Evolutionary conservation across 64 coral and sea anemone species (phyloP).

Genomic region (Exaiptasia diaphana): DNA sequence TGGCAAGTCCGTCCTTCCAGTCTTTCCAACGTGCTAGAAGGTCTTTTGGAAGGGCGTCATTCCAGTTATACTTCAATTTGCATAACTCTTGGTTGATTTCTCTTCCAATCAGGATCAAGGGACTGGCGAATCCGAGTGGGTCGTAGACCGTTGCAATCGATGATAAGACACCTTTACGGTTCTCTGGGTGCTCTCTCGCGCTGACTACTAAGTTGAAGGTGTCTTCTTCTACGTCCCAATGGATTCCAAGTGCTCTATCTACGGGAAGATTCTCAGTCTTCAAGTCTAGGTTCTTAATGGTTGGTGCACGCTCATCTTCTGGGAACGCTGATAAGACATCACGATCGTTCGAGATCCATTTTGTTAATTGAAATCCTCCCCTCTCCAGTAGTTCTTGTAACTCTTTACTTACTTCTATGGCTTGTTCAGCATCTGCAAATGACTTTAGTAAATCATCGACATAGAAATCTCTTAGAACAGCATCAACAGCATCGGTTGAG

Average conservation of each 20-base stretch:
- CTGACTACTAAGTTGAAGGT: slow-evolving; percentile 17
- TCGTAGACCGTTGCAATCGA: slow-evolving; percentile 45
- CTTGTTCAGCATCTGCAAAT: slow-evolving; percentile 28
- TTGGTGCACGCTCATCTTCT: slow-evolving; percentile 30
- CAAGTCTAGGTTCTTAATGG: slow-evolving; percentile 40
- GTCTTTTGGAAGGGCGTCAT: slow-evolving; percentile 26
- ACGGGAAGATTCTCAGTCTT: slow-evolving; percentile 20
- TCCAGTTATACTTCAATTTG: slow-evolving; percentile 36
- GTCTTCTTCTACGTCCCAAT: slow-evolving; percentile 54
- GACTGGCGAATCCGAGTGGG: slow-evolving; percentile 61
- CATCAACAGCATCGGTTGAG: neutral
- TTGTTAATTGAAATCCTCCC: slow-evolving; percentile 58
- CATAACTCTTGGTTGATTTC: slow-evolving; percentile 55
- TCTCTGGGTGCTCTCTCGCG: slow-evolving; percentile 24
- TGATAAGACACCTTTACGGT: slow-evolving; percentile 34
- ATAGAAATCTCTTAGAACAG: slow-evolving; percentile 67
- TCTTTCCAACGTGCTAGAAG: slow-evolving; percentile 10
- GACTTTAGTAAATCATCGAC: slow-evolving; percentile 73
- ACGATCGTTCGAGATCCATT: slow-evolving; percentile 27
- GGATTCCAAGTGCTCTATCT: slow-evolving; percentile 49
- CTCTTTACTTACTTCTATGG: slow-evolving; percentile 34
- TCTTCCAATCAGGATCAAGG: slow-evolving; percentile 38
- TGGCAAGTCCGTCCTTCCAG: slow-evolving; percentile 22
- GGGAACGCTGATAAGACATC: slow-evolving; percentile 43
- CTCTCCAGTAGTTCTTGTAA: slow-evolving; percentile 13